Evolutionary conservation across 2,888 invertebrate genomes (phyloP).

Genomic region (Anagyrus pseudococci): DNA sequence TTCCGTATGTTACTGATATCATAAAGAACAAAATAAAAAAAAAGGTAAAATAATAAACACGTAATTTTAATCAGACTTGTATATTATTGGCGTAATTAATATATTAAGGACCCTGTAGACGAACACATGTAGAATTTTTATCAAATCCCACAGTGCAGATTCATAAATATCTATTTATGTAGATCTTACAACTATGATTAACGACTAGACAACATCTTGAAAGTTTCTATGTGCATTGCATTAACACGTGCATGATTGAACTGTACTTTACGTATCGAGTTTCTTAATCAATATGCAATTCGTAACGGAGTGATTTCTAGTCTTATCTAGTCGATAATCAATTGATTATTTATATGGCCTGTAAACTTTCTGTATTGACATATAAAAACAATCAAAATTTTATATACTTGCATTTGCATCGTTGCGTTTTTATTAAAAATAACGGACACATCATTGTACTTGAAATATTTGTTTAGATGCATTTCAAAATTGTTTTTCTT

Average conservation of each 20-base stretch:
- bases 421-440: too few species aligned
- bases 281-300: not conserved
- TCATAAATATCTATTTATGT: conserved; percentile 16
- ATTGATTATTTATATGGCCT: conserved; percentile 1
- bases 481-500: not conserved
- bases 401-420: too few species aligned
- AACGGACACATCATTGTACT: too few species aligned
- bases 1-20: conserved; percentile 27
- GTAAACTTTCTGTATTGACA: not conserved
- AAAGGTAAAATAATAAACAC: conserved; percentile 15
- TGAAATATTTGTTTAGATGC: not conserved
- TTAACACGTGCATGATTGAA: too few species aligned
- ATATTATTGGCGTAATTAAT: conserved; percentile 31
- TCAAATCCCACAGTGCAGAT: conserved; percentile 15
- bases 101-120: conserved; percentile 18
- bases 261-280: too few species aligned
- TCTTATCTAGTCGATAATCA: conserved; percentile 5
- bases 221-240: too few species aligned
- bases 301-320: not conserved
- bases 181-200: conserved; percentile 2
- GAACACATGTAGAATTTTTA: conserved; percentile 19
- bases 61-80: conserved; percentile 30
- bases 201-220: conserved; percentile 1
- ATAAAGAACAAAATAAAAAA: not conserved
- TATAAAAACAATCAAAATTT: too few species aligned